Conservation (phyloP, 2,113 vertebrate genomes). For the Odobenus rosmarus region DNA sequence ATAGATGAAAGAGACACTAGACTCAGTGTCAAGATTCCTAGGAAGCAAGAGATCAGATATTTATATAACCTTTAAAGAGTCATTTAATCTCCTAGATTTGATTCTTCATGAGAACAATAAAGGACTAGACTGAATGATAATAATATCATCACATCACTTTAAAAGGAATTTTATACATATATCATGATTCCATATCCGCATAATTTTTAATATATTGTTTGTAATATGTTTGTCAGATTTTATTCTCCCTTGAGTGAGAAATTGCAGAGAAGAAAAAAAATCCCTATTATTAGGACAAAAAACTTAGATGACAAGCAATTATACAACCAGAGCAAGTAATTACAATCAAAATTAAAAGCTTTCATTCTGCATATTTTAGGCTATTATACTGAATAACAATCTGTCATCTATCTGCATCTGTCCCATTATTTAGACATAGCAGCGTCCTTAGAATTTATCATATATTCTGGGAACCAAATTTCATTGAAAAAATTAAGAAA, state of each 20-base stretch:
- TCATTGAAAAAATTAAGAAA: conserved; percentile 10
- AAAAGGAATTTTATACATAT: conserved; percentile 6
- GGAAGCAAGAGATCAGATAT: background rate
- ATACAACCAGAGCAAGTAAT: conserved; percentile 59
- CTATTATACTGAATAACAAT: conserved; percentile 48
- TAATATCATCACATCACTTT: background rate
- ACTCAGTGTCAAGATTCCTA: background rate
- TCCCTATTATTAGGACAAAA: background rate
- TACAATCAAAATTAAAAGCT: conserved; percentile 62
- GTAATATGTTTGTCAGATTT: conserved; percentile 12
- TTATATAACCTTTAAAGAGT: background rate
- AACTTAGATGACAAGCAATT: conserved; percentile 67
- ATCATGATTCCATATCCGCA: background rate
- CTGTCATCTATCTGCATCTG: conserved; percentile 51
- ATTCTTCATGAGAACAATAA: conserved; percentile 16
- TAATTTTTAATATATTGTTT: conserved; percentile 25
- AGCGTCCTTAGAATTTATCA: conserved; percentile 6
- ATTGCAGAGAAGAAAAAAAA: background rate
- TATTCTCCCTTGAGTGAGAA: background rate
- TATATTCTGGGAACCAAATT: background rate
- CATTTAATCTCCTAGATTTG: background rate
- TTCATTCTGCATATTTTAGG: conserved; percentile 58
- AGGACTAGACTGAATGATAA: background rate
- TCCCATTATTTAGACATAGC: conserved; percentile 39
- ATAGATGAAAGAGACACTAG: background rate